A percentile compares a stretch with the other conserved stretches of the same genome.
These are phyloP conservation scores for Elgonia sp. DNA, from an alignment of 2,888 invertebrate species.

Conservation along the genomic window DNA sequence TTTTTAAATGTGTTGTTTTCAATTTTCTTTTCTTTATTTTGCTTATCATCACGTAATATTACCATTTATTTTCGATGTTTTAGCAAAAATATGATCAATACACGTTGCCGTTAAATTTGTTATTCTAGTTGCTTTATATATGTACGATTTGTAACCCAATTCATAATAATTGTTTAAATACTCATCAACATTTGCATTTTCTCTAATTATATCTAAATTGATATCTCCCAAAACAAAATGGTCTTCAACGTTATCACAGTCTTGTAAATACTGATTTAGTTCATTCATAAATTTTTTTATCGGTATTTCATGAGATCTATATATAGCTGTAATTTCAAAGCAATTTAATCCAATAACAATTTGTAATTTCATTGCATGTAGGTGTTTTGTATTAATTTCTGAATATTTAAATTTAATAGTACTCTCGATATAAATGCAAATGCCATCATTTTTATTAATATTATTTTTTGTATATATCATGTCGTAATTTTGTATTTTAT, in stretches of 20 bases:
- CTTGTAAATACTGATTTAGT: not conserved
- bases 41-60: too few relatives aligned
- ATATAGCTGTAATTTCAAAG: too few relatives aligned
- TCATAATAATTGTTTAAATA: not conserved
- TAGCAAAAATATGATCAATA: too few relatives aligned
- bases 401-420: too few relatives aligned
- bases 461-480: not conserved
- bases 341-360: too few relatives aligned
- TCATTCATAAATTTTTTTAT: not conserved
- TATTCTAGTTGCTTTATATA: not conserved
- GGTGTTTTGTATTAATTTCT: too few relatives aligned
- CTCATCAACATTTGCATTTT: not conserved
- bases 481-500: not conserved
- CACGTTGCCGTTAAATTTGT: not conserved
- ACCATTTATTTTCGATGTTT: too few relatives aligned
- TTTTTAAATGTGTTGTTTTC: too few relatives aligned
- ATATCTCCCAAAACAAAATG: not conserved
- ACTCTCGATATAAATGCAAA: too few relatives aligned
- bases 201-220: not conserved
- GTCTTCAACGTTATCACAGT: not conserved
- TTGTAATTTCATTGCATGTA: too few relatives aligned
- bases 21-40: too few relatives aligned
- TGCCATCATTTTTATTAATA: not conserved
- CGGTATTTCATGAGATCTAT: not conserved
- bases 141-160: not conserved